Conservation (phyloP, 1,140 invertebrate genomes). For the Drosophila nasuta region DNA sequence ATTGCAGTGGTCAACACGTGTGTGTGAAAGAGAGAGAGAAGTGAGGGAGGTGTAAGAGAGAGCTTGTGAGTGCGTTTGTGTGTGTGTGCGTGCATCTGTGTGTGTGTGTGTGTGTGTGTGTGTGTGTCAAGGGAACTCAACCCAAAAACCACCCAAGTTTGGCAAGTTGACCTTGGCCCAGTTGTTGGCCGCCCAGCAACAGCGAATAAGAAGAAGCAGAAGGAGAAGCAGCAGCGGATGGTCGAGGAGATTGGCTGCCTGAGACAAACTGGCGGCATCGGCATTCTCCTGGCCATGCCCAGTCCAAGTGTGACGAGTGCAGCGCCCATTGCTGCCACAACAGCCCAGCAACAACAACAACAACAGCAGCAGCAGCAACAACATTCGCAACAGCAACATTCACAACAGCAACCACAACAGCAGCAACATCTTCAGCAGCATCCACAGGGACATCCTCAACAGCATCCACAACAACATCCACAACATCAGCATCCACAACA, state of each 20-base stretch:
- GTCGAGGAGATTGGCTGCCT: conserved; percentile 70
- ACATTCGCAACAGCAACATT: conserved; percentile 4
- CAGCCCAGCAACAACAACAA: conserved; percentile 7
- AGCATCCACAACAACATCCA: conserved; percentile 23
- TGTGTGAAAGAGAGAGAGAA: neutral
- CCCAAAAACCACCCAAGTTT: too few species aligned
- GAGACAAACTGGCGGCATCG: conserved; percentile 67
- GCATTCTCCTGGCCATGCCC: conserved; percentile 64
- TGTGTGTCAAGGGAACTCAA: too few species aligned
- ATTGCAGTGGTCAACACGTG: too few species aligned
- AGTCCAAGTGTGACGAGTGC: conserved; percentile 45
- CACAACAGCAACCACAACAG: conserved; percentile 13
- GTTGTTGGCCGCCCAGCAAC: conserved; percentile 63
- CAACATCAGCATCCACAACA: conserved; percentile 10
- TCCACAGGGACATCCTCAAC: conserved; percentile 9
- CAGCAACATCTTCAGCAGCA: conserved; percentile 18
- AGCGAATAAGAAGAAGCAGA: conserved; percentile 11
- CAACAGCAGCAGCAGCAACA: conserved; percentile 31
- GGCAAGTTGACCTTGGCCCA: conserved; percentile 62
- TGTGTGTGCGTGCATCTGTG: neutral
- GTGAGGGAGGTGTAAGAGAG: neutral
- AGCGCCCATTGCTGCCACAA: conserved; percentile 25
- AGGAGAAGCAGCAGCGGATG: conserved; percentile 43
- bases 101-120: too few species aligned
- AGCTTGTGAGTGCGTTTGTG: neutral